Evolutionary conservation across 2,888 invertebrate genomes (phyloP), one percentile per base, ranked within the genome.

Genomic region (Polylopha cassiicola): DNA sequence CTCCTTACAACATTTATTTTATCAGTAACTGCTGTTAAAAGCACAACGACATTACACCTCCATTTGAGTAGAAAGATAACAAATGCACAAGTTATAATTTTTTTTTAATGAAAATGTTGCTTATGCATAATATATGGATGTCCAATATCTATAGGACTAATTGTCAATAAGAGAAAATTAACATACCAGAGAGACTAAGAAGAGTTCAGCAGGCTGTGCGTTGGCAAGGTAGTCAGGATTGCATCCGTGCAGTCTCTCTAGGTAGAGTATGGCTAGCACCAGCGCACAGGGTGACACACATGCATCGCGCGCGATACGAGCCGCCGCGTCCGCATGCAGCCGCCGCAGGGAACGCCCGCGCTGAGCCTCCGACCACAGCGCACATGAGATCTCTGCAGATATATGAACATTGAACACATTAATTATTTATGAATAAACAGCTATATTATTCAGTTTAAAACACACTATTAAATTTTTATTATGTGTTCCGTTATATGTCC

Each of bases 201-300:
- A 98, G 43, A 99, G 89, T 71, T 98, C 97, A 16, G 95, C 93
- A 15, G 98, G 97, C 16, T 94, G 91, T 31, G 95, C 91, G 58
- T 89, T 86, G 54, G 91, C 89, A 46, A 98, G 88, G 77, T 97
- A 98, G 52, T 92, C 91, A 0, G 94, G 92, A 84, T 95, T 94
- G 57, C 89, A 88, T 45, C 87, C 87, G 69, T 93, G 92, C 37
- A 99, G 88, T 50, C 98, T 89, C 81, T 98, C 97, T 57, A 98
- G 87, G 79, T 99, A 99, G 26, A 98, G 88, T 63, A 99, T 87
- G 15, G 98, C 97, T 60, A 98, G 89, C 54, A 98, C 93, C 37
- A 99, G 88, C 7, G 97, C 95, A 70, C 96, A 96, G 0, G 98
- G 97, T 4, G 96, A 95, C 49, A 95, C 92, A 72, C 92, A 94